Percentiles rank a stretch among this genome's conserved stretches.
phyloP scores from a whole-genome alignment of 2,888 invertebrate genomes.

The Dioctria linearis region DNA sequence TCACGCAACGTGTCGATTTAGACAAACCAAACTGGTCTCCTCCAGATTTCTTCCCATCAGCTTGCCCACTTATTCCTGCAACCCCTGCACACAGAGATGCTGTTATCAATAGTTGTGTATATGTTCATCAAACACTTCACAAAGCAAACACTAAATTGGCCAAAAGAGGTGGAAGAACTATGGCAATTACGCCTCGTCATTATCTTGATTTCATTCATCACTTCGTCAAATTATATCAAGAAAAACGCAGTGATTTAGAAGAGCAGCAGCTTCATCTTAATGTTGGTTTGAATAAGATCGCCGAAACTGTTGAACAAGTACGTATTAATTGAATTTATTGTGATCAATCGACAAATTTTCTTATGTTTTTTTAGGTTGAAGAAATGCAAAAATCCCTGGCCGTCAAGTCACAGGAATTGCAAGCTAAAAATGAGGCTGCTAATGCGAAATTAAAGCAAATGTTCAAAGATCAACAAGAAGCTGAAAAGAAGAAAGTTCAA shows the following conservation, averaged over 20 bases:
- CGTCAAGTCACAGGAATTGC: slow-evolving; percentile 93
- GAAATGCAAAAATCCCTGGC: slow-evolving; percentile 99
- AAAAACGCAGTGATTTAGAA: slow-evolving; percentile 97
- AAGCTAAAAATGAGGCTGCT: slow-evolving; percentile 98
- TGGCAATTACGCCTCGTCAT: slow-evolving; percentile 98
- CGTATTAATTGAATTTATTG: neutral
- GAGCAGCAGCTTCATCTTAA: slow-evolving; percentile 99
- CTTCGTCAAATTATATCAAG: slow-evolving; percentile 97
- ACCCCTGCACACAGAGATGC: slow-evolving; percentile 92
- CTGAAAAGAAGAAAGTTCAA: slow-evolving; percentile 98
- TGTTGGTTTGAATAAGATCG: slow-evolving; percentile 98
- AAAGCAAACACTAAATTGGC: slow-evolving; percentile 92
- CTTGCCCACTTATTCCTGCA: slow-evolving; percentile 82
- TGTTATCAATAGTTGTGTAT: slow-evolving; percentile 98
- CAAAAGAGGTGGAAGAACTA: slow-evolving; percentile 94
- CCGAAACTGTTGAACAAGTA: slow-evolving; percentile 96
- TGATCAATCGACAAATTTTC: neutral
- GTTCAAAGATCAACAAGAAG: slow-evolving; percentile 99
- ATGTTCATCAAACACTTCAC: slow-evolving; percentile 97
- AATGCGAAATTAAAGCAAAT: slow-evolving; percentile 99
- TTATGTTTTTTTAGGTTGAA: slow-evolving; percentile 78
- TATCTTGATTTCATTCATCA: slow-evolving; percentile 99
- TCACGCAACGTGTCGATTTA: slow-evolving; percentile 95
- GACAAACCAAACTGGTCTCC: slow-evolving; percentile 88
- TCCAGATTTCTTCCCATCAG: slow-evolving; percentile 92